phyloP scores from a whole-genome alignment of 2,888 invertebrate species.

The Flabesymbios commensalis region DNA sequence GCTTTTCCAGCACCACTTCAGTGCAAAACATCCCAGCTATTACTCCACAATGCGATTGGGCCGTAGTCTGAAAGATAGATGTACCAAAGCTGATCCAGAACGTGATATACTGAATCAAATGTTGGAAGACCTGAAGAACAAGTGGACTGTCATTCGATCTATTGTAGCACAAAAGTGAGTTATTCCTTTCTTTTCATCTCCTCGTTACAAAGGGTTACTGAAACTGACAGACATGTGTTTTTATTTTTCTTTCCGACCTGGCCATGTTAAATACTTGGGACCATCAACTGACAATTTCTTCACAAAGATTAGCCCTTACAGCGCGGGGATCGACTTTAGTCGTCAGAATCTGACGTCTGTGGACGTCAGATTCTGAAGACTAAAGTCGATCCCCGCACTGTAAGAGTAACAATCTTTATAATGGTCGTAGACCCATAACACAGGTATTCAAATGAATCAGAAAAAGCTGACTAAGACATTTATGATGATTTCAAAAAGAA shows the following conservation, averaged over 20 bases:
- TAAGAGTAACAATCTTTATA: too few species aligned
- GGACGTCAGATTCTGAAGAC: too few species aligned
- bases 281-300: too few species aligned
- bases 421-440: too few species aligned
- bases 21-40: conserved; percentile 54
- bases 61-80: conserved; percentile 58
- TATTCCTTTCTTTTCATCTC: neutral
- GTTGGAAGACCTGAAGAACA: conserved; percentile 59
- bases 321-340: too few species aligned
- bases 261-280: too few species aligned
- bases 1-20: conserved; percentile 57
- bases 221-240: neutral
- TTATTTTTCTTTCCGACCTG: neutral
- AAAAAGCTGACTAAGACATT: too few species aligned
- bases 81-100: conserved; percentile 57
- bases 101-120: conserved; percentile 54
- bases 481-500: too few species aligned
- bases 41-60: conserved; percentile 60
- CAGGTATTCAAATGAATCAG: too few species aligned
- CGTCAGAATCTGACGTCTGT: too few species aligned
- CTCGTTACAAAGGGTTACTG: neutral
- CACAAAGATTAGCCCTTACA: too few species aligned
- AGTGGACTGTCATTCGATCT: conserved; percentile 59
- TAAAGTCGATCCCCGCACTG: too few species aligned
- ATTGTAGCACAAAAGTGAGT: conserved; percentile 39